These are phyloP conservation scores for Penaeus chinensis DNA, from an alignment of 1,140 invertebrate species.

Conservation along the genomic window DNA sequence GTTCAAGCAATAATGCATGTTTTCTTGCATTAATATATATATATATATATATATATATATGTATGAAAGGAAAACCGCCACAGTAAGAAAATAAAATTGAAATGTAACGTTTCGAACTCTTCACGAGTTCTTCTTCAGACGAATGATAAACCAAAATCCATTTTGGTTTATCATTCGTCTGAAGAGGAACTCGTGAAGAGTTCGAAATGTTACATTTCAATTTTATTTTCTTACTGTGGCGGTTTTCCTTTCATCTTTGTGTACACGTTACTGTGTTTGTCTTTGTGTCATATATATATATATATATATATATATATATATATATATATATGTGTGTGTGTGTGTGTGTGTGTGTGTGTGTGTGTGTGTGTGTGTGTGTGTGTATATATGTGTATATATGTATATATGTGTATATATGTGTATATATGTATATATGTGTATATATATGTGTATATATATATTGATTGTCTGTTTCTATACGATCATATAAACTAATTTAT, in stretches of 20 bases:
- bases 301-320: slow-evolving; percentile 14
- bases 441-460: neutral
- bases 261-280: too few species aligned
- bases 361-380: slow-evolving; percentile 19
- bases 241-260: too few species aligned
- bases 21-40: neutral
- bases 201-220: too few species aligned
- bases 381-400: neutral
- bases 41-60: neutral
- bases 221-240: too few species aligned
- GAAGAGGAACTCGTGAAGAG: too few species aligned
- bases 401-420: neutral
- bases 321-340: slow-evolving; percentile 1
- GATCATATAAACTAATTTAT: neutral
- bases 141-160: too few species aligned
- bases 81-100: too few species aligned
- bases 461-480: neutral
- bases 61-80: too few species aligned
- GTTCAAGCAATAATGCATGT: neutral
- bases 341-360: slow-evolving; percentile 6
- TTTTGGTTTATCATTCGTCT: too few species aligned
- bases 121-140: too few species aligned
- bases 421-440: neutral
- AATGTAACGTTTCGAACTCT: too few species aligned
- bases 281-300: too few species aligned